These are phyloP conservation scores for Centruroides vittatus DNA, from an alignment of 1,140 invertebrate species.

Conservation along the genomic window DNA sequence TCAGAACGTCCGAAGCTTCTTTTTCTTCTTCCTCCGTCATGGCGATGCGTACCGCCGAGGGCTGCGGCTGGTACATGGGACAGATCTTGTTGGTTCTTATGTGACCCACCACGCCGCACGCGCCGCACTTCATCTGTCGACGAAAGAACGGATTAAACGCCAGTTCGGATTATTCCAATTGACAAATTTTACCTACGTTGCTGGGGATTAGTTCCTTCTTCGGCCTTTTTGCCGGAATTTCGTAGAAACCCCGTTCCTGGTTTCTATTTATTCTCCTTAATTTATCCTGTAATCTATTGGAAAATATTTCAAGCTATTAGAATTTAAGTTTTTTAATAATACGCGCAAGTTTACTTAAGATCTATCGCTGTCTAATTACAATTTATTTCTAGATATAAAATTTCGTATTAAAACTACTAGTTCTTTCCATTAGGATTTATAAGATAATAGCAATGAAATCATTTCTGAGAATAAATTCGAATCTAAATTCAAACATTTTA, in stretches of 20 bases:
- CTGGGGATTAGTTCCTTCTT: slow-evolving; percentile 69
- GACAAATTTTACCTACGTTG: slow-evolving; percentile 32
- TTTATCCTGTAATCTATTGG: slow-evolving; percentile 89
- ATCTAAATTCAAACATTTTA: no score
- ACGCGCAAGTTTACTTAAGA: no score
- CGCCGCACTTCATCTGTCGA: slow-evolving; percentile 63
- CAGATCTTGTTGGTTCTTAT: slow-evolving; percentile 93
- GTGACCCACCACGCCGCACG: slow-evolving; percentile 67
- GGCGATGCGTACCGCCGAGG: slow-evolving; percentile 50
- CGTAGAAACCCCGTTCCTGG: slow-evolving; percentile 61
- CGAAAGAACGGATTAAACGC: no score
- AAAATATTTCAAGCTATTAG: no score
- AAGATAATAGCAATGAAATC: no score
- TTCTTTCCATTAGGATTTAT: no score
- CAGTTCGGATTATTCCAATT: no score
- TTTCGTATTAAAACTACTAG: no score
- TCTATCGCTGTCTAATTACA: no score
- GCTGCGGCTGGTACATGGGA: slow-evolving; percentile 59
- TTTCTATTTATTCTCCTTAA: slow-evolving; percentile 80
- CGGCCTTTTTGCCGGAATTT: slow-evolving; percentile 44
- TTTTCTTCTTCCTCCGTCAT: slow-evolving; percentile 61
- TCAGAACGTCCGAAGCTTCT: slow-evolving; percentile 55
- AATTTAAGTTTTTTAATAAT: no score
- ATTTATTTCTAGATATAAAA: no score
- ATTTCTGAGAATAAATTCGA: no score